Conservation (phyloP, 1,140 invertebrate genomes). For the Araneus ventricosus region DNA sequence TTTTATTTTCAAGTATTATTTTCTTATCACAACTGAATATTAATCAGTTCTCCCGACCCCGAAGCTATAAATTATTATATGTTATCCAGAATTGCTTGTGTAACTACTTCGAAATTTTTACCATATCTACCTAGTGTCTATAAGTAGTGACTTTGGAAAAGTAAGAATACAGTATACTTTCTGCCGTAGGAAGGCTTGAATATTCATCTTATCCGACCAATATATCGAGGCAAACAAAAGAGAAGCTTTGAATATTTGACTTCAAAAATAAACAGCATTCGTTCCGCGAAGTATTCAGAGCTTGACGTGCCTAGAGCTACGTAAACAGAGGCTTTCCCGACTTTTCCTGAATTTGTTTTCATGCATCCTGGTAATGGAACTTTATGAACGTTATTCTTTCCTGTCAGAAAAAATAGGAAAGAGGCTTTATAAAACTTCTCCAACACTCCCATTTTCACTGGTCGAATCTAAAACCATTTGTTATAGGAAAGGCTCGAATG, state of each 20-base stretch:
- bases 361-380: neutral
- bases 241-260: constrained; percentile 38
- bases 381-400: constrained; percentile 47
- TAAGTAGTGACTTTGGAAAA: neutral
- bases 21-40: too few species aligned
- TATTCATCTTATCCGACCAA: neutral
- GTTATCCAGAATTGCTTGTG: too few species aligned
- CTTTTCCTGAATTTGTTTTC: constrained; percentile 13
- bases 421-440: constrained; percentile 34
- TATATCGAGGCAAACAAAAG: constrained; percentile 31
- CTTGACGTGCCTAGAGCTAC: constrained; percentile 21
- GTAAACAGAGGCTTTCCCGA: neutral
- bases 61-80: too few species aligned
- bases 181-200: neutral
- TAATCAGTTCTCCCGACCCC: too few species aligned
- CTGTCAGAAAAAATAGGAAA: constrained; percentile 6
- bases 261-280: constrained; percentile 36
- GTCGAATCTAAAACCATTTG: constrained; percentile 3
- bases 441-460: neutral
- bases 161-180: neutral
- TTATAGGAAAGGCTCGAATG: neutral
- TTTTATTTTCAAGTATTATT: too few species aligned
- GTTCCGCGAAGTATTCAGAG: constrained; percentile 7
- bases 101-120: too few species aligned
- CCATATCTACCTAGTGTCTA: too few species aligned